phyloP scores from a whole-genome alignment of 2,797 vertebrate species.

The Poeciliopsis paucimaculata region DNA sequence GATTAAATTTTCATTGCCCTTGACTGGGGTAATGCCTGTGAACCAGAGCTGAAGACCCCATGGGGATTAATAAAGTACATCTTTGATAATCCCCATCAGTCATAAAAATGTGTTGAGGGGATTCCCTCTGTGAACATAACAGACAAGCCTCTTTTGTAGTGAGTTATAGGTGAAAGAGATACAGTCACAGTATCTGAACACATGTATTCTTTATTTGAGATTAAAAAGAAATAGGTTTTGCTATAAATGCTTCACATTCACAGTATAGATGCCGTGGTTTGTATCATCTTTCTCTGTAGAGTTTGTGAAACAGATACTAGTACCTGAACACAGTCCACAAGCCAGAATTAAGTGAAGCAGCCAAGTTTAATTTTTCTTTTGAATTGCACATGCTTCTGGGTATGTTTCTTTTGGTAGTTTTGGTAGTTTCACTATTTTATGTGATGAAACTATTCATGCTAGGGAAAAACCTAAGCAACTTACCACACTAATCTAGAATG shows the following conservation, averaged over 20 bases:
- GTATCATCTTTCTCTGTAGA: conserved; percentile 12
- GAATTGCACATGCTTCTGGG: not conserved
- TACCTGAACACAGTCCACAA: conserved; percentile 1
- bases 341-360: not conserved
- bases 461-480: not conserved
- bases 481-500: not conserved
- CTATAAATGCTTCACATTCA: conserved; percentile 35
- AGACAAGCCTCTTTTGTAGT: conserved; percentile 13
- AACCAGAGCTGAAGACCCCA: conserved; percentile 11
- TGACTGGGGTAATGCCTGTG: conserved; percentile 15
- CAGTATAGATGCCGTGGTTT: conserved; percentile 3
- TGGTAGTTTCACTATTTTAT: not conserved
- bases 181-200: not conserved
- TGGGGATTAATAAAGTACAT: conserved; percentile 34
- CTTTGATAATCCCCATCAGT: conserved; percentile 31
- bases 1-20: conserved; percentile 25
- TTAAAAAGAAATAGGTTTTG: conserved; percentile 24
- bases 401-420: conserved; percentile 7
- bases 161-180: conserved; percentile 3
- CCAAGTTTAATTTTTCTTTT: not conserved
- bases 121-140: conserved; percentile 33
- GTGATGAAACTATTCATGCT: not conserved
- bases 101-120: conserved; percentile 31
- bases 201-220: conserved; percentile 25
- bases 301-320: not conserved